Evolutionary conservation across 2,113 vertebrate genomes (phyloP), one percentile per base, ranked within the genome.

Genomic region (Bombycilla garrulus): DNA sequence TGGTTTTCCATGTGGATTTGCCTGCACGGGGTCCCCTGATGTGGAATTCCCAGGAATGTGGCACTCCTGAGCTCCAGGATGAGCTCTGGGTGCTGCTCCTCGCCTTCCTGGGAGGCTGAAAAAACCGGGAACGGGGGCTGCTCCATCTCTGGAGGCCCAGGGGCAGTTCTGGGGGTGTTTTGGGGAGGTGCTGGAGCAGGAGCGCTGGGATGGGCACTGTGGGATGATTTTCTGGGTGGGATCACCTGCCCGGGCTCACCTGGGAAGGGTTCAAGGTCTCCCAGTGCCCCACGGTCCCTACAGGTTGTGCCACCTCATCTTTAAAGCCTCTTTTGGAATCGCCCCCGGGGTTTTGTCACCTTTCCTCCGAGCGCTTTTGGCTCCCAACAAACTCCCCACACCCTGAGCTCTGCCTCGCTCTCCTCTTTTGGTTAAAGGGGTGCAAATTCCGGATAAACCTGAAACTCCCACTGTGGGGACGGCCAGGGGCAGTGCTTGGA

Each of bases 11-110:
- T 9, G 26, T 0, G 20, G 53, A 45, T 81, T 83, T 76, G 3
- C 15, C 1, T 4, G 12, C 24, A 1, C 0, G 12, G 61, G 31
- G 9, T 73, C 51, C 73, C 56, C 25, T 3, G 1, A 0, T 2
- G 0, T 0, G 16, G 33, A 40, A 51, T 51, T 40, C 31, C 12
- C 61, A 4, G 74, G 51, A 47, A 16, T 21, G 21, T 2, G 1
- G 48, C 56, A 50, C 33, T 17, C 11, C 31, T 0, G 1, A 2
- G 21, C 71, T 60, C 28, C 15, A 2, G 57, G 51, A 5, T 36
- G 50, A 36, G 51, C 66, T 38, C 67, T 0, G 2, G n/a, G 26
- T 67, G 62, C 79, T 67, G 47, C 61, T 85, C 60, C 38, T 91
- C 9, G 0, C 67, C 50, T 73, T 58, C 9, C 5, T 10, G 26